A percentile compares a stretch with the other conserved stretches of the same genome.
phyloP scores from a whole-genome alignment of 2,797 vertebrate species.

The Cynopterus sphinx region DNA sequence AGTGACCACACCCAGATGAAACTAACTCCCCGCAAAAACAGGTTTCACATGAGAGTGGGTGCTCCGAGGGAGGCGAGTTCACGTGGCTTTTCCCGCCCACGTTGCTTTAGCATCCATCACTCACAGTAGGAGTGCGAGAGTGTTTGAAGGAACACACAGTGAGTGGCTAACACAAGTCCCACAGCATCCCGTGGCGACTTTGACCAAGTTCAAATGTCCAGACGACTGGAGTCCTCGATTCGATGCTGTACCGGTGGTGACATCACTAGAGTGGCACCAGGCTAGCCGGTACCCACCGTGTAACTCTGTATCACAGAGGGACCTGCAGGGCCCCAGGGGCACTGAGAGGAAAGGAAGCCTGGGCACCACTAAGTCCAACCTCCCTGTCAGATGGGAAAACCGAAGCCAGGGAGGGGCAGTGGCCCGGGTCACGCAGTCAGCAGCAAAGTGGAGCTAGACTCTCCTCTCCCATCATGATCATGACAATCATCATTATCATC shows the following conservation, averaged over 20 bases:
- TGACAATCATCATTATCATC: fast-evolving
- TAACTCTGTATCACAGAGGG: fast-evolving
- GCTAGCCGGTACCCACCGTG: fast-evolving
- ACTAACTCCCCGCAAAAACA: fast-evolving
- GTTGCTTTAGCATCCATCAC: fast-evolving
- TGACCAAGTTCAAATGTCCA: fast-evolving
- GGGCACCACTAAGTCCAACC: not conserved
- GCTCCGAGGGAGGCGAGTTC: fast-evolving
- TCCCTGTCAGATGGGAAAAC: not conserved
- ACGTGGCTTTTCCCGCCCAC: fast-evolving
- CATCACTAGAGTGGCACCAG: fast-evolving
- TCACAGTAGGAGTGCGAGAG: fast-evolving
- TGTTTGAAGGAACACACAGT: fast-evolving
- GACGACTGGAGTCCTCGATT: fast-evolving
- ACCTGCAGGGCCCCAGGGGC: not conserved
- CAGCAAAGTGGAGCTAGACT: fast-evolving
- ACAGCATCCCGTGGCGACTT: fast-evolving
- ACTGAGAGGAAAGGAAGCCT: not conserved
- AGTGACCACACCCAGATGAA: not conserved
- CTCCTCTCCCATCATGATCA: not conserved
- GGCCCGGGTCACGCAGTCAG: not conserved
- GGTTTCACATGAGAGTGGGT: fast-evolving
- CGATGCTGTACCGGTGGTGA: fast-evolving
- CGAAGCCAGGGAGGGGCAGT: not conserved
- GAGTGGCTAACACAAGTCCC: not conserved